phyloP scores from a whole-genome alignment of 2,113 vertebrate species.

The Lycaon pictus region DNA sequence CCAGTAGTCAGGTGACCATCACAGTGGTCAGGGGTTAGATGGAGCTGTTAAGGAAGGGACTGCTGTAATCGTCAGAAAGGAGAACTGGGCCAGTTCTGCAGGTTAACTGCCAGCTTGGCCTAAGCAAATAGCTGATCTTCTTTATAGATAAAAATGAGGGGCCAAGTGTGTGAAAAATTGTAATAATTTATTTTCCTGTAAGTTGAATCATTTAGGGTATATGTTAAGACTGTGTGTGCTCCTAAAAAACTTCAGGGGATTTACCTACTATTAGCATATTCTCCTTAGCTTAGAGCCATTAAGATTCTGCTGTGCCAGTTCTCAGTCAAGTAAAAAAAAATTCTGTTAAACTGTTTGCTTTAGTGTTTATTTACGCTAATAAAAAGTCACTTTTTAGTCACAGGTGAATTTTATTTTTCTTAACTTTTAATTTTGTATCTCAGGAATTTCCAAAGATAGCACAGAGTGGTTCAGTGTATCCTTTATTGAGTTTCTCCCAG shows the following conservation, averaged over 20 bases:
- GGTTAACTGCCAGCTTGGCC: not conserved
- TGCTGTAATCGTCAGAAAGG: not conserved
- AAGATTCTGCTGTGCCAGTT: constrained; percentile 13
- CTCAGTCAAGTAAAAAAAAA: not conserved
- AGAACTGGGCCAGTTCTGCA: not conserved
- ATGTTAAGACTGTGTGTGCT: constrained; percentile 4
- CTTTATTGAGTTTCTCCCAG: not conserved
- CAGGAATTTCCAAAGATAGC: not conserved
- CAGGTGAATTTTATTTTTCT: not conserved
- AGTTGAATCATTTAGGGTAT: not conserved
- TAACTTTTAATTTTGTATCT: constrained; percentile 33
- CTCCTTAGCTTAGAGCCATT: not conserved
- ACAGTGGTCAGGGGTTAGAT: not conserved
- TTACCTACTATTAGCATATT: not conserved
- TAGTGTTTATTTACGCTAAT: constrained; percentile 12
- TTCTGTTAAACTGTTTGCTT: not conserved
- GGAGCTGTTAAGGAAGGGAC: not conserved
- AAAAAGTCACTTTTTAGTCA: not conserved
- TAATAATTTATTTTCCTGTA: constrained; percentile 29
- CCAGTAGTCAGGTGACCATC: not conserved
- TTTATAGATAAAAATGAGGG: constrained; percentile 9
- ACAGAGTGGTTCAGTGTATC: not conserved
- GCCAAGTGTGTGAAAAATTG: not conserved
- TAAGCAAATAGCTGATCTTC: not conserved
- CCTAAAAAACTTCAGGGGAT: not conserved